phyloP scores from a whole-genome alignment of 2,888 invertebrate genomes.

The Pardosa pseudoannulata region DNA sequence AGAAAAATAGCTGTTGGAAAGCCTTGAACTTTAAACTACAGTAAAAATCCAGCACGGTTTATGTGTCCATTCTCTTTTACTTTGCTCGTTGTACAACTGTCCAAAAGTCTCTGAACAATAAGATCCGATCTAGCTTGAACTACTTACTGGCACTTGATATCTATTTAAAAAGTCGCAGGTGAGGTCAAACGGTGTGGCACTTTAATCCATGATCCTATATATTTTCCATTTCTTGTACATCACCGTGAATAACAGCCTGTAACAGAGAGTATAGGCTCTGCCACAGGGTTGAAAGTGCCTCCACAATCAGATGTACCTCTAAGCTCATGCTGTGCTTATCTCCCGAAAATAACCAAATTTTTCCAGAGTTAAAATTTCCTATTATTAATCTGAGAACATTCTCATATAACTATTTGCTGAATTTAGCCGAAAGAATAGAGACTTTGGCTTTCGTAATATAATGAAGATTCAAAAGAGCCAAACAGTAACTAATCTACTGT shows the following conservation, averaged over 20 bases:
- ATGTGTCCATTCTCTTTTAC: slow-evolving; percentile 16
- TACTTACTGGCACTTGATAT: slow-evolving; percentile 64
- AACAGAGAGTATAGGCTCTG: slow-evolving; percentile 61
- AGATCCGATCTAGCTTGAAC: slow-evolving; percentile 49
- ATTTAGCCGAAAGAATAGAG: not conserved
- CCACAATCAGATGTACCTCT: slow-evolving; percentile 57
- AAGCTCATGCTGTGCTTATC: slow-evolving; percentile 70
- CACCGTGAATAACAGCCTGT: slow-evolving; percentile 53
- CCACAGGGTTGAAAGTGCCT: slow-evolving; percentile 37
- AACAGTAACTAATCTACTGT: not conserved
- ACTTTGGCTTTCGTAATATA: not conserved
- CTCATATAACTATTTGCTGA: not conserved
- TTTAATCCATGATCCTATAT: slow-evolving; percentile 62
- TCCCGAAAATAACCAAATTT: slow-evolving; percentile 29
- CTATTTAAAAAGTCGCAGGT: slow-evolving; percentile 52
- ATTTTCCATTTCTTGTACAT: slow-evolving; percentile 65
- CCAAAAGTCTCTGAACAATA: slow-evolving; percentile 54
- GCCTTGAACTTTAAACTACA: not conserved
- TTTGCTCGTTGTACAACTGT: slow-evolving; percentile 18
- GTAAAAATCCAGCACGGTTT: not conserved
- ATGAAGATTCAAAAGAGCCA: not conserved
- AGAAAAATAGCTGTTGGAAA: too few species aligned
- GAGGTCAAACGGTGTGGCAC: slow-evolving; percentile 58
- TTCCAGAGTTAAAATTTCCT: not conserved
- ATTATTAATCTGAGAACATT: not conserved